A percentile compares a stretch with the other conserved stretches of the same genome.
phyloP scores from a whole-genome alignment of 2,113 vertebrate species.

The Perca fluviatilis region DNA sequence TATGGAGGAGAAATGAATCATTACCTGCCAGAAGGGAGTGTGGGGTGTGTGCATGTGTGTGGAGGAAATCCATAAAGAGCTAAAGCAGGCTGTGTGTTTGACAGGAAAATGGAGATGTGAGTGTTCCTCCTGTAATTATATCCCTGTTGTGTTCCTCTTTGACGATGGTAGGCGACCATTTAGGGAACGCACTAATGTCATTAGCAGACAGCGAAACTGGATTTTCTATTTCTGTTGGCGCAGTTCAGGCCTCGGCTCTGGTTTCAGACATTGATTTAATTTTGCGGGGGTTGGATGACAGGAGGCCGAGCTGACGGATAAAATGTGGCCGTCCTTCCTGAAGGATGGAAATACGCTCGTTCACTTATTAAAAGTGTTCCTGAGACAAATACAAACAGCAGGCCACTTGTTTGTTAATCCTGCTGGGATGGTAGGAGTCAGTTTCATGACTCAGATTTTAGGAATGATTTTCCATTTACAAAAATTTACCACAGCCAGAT shows the following conservation, averaged over 20 bases:
- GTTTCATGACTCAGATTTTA: constrained; percentile 26
- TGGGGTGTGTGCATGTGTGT: constrained; percentile 26
- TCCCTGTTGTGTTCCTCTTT: constrained; percentile 82
- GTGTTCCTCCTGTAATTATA: constrained; percentile 86
- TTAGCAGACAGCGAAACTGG: constrained; percentile 87
- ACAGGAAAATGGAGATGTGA: constrained; percentile 84
- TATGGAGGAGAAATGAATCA: constrained; percentile 80
- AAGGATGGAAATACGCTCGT: constrained; percentile 78
- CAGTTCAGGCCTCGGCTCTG: constrained; percentile 84
- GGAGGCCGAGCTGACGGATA: constrained; percentile 82
- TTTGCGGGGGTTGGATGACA: constrained; percentile 84
- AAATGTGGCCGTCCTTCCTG: constrained; percentile 81
- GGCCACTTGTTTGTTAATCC: constrained; percentile 35
- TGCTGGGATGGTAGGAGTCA: constrained; percentile 12
- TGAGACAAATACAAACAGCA: constrained; percentile 63
- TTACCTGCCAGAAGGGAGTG: constrained; percentile 68
- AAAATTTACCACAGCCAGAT: constrained; percentile 7
- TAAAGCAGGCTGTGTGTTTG: constrained; percentile 75
- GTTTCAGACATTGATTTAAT: constrained; percentile 89
- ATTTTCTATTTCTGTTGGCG: constrained; percentile 89
- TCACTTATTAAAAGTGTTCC: constrained; percentile 80
- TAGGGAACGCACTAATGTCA: constrained; percentile 86
- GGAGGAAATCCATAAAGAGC: constrained; percentile 79
- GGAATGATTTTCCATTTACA: constrained; percentile 11
- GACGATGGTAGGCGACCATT: constrained; percentile 82